Evolutionary conservation across 2,113 vertebrate genomes (phyloP).

Genomic region (Sphaerodactylus townsendi): DNA sequence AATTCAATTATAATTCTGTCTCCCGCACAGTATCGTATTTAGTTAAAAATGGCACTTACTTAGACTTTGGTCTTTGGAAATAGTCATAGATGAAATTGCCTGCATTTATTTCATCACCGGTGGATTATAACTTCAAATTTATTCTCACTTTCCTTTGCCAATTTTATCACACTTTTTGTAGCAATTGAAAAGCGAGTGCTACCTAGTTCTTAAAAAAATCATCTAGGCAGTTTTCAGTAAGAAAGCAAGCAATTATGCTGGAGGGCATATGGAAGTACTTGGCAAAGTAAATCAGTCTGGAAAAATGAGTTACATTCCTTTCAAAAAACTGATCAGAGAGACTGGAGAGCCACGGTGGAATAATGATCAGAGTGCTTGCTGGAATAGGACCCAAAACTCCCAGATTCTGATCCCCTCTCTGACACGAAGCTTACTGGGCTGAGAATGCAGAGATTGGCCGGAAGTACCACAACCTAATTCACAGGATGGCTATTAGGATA

Average conservation of each 20-base stretch:
- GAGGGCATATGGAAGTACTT: constrained; percentile 10
- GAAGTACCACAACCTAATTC: no score
- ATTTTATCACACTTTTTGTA: constrained; percentile 40
- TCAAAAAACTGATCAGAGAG: constrained; percentile 21
- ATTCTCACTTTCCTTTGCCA: constrained; percentile 22
- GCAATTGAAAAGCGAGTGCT: constrained; percentile 39
- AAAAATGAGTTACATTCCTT: constrained; percentile 11
- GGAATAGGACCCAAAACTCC: no score
- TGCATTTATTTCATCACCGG: constrained; percentile 36
- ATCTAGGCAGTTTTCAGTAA: constrained; percentile 34
- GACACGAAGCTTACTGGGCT: no score
- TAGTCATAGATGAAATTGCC: constrained; percentile 31
- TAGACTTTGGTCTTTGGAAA: constrained; percentile 54
- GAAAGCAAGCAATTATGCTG: constrained; percentile 8
- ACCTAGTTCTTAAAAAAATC: constrained; percentile 14
- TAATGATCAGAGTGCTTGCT: no score
- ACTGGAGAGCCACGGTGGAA: no score
- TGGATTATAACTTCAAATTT: constrained; percentile 45
- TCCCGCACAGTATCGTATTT: constrained; percentile 16
- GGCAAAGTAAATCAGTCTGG: neutral
- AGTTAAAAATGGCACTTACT: constrained; percentile 50
- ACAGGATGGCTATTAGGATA: no score
- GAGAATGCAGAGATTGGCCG: no score
- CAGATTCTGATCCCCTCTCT: no score
- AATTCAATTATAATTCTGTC: constrained; percentile 49